Base-by-base conservation (phyloP, 2,888 invertebrate genomes). In the Drosophila vallismaia region DNA sequence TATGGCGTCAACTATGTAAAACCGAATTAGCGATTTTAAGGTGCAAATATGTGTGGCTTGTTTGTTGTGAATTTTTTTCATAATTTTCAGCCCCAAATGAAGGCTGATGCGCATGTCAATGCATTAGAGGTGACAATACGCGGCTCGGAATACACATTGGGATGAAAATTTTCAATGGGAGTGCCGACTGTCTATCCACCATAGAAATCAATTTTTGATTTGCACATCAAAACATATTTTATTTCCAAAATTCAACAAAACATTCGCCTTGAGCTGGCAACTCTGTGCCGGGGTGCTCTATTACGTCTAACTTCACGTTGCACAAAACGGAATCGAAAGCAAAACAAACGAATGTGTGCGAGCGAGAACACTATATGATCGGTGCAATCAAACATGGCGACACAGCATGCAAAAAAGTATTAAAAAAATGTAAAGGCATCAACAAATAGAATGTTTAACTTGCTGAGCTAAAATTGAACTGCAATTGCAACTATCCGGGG, bases 341-440 rank as follows among this genome's bases (percentile, higher is more conserved):
- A 83, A 83, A 83, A 83, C 82, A 83, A 83, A 83, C 67, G 82
- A 83, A 70, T 56, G 73, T 51, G 85, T 67, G 67, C 45, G 67
- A 83, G 71, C 33, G 82, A 79, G 70, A 10, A 49, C 64, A 64
- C 14, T 33, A 75, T 79, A 81, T 5, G 10, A 7, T 26, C 56
- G 7, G 8, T 60, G 62, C 86, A 87, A 87, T 87, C 74, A 87
- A 84, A 85, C 75, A 85, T 85, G 84, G 84, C 84, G 88, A 83
- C 88, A 74, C 68, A 76, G 69, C 66, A 59, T 64, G 68, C 72
- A 53, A 74, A 79, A 75, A 76, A 74, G 55, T 62, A 58, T 66
- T 49, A 24, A 57, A 55, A 54, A 49, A 49, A 64, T 48, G 53
- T 63, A 48, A 58, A 36, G 19, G 38, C 59, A 63, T 56, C 55